phyloP scores from a whole-genome alignment of 1,140 invertebrate species.

The Macrostomum lignano region DNA sequence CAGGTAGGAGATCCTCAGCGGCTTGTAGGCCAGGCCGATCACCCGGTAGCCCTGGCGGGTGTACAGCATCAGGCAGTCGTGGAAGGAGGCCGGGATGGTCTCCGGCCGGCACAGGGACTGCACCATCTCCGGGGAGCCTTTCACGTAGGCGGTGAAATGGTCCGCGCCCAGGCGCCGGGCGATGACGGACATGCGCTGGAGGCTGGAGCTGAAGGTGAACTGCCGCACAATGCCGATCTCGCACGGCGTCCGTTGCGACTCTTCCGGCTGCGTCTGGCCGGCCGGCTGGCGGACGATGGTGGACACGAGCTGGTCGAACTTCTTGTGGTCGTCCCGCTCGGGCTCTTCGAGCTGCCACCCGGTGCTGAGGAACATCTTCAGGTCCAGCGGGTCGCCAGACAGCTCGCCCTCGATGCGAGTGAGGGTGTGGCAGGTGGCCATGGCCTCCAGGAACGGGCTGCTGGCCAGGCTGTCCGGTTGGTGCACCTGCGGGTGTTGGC shows the following conservation, averaged over 20 bases:
- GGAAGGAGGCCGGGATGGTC: slow-evolving; percentile 44
- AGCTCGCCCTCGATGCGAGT: slow-evolving; percentile 48
- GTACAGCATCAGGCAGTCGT: slow-evolving; percentile 38
- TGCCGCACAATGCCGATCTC: slow-evolving; percentile 54
- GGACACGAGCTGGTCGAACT: slow-evolving; percentile 48
- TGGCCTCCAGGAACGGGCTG: slow-evolving; percentile 22
- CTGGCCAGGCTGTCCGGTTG: slow-evolving; percentile 9
- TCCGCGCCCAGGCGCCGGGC: slow-evolving; percentile 36
- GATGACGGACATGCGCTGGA: slow-evolving; percentile 69
- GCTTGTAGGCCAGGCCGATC: slow-evolving; percentile 42
- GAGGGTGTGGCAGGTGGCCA: slow-evolving; percentile 62
- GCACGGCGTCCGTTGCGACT: too few relatives aligned
- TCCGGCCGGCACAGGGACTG: slow-evolving; percentile 35
- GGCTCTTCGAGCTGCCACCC: slow-evolving; percentile 45
- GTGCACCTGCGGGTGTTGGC: too few relatives aligned
- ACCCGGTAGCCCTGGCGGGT: slow-evolving; percentile 62
- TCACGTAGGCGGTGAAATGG: slow-evolving; percentile 48
- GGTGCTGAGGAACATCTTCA: slow-evolving; percentile 41
- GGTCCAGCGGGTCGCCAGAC: slow-evolving; percentile 63
- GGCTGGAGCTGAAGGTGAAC: slow-evolving; percentile 64
- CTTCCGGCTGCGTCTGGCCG: too few relatives aligned
- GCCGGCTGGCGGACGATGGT: slow-evolving; percentile 39
- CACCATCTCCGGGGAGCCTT: slow-evolving; percentile 76
- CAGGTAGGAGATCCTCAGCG: slow-evolving; percentile 23
- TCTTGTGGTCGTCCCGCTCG: slow-evolving; percentile 40